phyloP scores from a whole-genome alignment of 2,113 vertebrate species.

The Chaetodon trifascialis region DNA sequence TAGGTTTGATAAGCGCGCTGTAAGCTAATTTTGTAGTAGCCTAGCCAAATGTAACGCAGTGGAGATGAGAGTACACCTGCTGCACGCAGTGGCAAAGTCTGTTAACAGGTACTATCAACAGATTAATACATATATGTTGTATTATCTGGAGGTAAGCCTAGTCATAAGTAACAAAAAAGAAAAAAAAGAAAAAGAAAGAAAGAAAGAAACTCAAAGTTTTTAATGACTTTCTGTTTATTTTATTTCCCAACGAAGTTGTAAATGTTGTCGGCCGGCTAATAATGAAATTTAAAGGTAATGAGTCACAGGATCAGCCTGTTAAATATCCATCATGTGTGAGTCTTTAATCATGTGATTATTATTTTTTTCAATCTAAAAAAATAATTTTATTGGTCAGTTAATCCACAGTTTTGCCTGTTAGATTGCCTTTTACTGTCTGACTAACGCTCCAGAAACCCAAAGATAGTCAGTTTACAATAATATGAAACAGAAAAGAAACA shows the following conservation, averaged over 20 bases:
- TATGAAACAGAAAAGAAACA: no score
- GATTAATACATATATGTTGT: neutral
- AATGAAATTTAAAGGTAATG: neutral
- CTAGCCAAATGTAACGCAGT: neutral
- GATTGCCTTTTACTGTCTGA: no score
- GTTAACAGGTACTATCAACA: neutral
- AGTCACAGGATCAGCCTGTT: neutral
- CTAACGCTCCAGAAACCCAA: no score
- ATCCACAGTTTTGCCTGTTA: no score
- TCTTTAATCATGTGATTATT: neutral
- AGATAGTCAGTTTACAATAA: no score
- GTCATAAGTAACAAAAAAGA: no score
- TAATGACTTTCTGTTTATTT: neutral
- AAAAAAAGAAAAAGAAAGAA: neutral
- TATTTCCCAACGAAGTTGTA: neutral
- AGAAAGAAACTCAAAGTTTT: neutral
- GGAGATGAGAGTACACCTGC: constrained; percentile 24
- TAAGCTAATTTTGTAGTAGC: neutral
- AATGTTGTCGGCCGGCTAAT: neutral
- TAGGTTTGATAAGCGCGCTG: neutral
- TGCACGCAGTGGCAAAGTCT: neutral
- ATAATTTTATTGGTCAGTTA: no score
- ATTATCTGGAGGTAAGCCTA: neutral
- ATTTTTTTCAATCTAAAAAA: no score
- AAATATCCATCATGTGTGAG: neutral